Evolutionary conservation across 2,113 vertebrate species (phyloP).

Genomic region (Neolamprologus caudopunctatus): DNA sequence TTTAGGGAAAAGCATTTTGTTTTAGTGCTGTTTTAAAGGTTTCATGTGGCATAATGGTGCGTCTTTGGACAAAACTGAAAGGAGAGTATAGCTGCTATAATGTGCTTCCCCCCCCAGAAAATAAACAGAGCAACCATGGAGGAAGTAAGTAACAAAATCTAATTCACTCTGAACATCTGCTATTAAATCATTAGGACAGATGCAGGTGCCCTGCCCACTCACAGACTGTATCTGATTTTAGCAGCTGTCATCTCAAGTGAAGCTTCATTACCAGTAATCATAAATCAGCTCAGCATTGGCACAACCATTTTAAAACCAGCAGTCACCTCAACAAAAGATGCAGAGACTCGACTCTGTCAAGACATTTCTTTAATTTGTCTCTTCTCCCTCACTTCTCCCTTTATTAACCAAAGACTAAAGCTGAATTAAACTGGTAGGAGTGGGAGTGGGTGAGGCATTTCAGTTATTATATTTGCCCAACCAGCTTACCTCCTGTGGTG

Average conservation of each 20-base stretch:
- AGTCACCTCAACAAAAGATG: neutral
- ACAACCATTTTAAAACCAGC: neutral
- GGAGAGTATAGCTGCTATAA: neutral
- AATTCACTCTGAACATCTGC: neutral
- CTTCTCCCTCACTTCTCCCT: neutral
- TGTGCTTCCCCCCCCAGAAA: neutral
- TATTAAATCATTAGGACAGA: slow-evolving; percentile 10
- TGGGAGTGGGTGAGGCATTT: neutral
- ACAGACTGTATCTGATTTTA: neutral
- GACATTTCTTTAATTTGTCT: neutral
- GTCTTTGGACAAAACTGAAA: neutral
- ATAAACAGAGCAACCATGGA: neutral
- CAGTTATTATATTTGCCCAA: neutral
- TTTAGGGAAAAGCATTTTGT: neutral
- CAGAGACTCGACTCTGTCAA: neutral
- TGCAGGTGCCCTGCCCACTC: neutral
- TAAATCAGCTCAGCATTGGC: neutral
- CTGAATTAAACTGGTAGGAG: neutral
- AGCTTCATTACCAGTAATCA: neutral
- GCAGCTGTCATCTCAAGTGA: slow-evolving; percentile 2
- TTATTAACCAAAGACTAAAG: neutral
- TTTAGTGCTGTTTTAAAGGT: neutral
- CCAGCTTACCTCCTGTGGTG: neutral
- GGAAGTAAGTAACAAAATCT: neutral
- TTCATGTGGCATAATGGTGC: neutral